A percentile compares a stretch with the other conserved stretches of the same genome.
Evolutionary conservation across 2,797 vertebrate species (phyloP).

Genomic region (Sebastes glaucus): DNA sequence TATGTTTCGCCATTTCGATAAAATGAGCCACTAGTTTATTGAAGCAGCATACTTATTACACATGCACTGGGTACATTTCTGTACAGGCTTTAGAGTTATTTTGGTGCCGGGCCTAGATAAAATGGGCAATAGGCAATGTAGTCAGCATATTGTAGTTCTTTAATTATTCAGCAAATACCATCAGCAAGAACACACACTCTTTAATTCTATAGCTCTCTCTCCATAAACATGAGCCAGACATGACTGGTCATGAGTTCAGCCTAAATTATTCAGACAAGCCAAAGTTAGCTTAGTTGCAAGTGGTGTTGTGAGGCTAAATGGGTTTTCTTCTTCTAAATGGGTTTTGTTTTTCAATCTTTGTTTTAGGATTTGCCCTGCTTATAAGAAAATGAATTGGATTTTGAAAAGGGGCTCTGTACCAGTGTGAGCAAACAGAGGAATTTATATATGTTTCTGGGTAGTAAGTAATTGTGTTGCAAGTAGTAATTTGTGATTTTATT

Average conservation of each 20-base stretch:
- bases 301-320: not conserved
- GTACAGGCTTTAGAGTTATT: not conserved
- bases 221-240: not conserved
- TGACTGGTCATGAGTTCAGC: not conserved
- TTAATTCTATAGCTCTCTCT: not conserved
- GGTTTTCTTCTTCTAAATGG: not conserved
- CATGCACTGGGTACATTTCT: not conserved
- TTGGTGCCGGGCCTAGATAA: not conserved
- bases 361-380: not conserved
- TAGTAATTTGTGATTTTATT: not conserved
- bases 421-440: not conserved
- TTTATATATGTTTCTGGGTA: not conserved
- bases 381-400: not conserved
- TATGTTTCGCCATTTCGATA: not conserved
- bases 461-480: not conserved
- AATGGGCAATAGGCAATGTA: not conserved
- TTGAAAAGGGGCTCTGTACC: not conserved
- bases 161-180: conserved; percentile 21
- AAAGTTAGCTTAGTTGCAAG: conserved; percentile 3
- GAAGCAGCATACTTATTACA: not conserved
- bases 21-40: not conserved
- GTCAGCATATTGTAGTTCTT: not conserved
- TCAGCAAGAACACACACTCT: not conserved
- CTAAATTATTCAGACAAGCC: conserved; percentile 13
- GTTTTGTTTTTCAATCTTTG: not conserved